Base-by-base conservation (phyloP, 2,888 invertebrate genomes). In the Dryococelus australis region DNA sequence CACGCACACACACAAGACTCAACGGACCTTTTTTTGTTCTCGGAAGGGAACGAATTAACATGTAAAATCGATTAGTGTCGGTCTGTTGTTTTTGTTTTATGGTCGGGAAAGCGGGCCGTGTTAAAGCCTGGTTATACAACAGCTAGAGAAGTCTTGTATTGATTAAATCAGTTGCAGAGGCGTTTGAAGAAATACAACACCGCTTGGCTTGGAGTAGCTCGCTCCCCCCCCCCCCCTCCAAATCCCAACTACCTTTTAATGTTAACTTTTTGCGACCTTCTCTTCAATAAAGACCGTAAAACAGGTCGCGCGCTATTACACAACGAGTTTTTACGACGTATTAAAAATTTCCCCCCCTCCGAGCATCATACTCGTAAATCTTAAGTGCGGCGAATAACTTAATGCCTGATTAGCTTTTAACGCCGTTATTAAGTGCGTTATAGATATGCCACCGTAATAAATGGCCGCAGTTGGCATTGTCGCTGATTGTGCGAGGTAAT, bases 51-150 rank as follows among this genome's bases (percentile, higher is more conserved):
- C n/a, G 47, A 87, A 87, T 87, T 87, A 87, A 87, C 87, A 87
- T 87, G 87, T 87, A 84, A 87, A 87, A 87, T 87, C 84, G 87
- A 87, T 87, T 87, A 87, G 87, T 47, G 65, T 20, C 47, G 20
- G 65, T 16, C 10, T 24, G 65, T 65, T 65, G 65, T 65, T 65
- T 65, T 65, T 65, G 20, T 65, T 65, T 65, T 65, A 65, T 65
- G 65, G 24, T 16, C 20, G 24, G 65, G 5, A 65, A 65, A 24
- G 20, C 65, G 20, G 65, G 24, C 65, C 10, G 65, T 65, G 65
- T 65, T 65, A 65, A 65, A 65, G 65, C 65, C 10, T 65, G 65
- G 65, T 65, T 65, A 24, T 65, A 65, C 65, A 65, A 65, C 65
- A 24, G 65, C 65, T 20, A 65, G 65, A 24, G 65, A 65, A 24